These are phyloP conservation scores for Spilogale gracilis DNA, from an alignment of 2,113 vertebrate species.

Conservation along the genomic window DNA sequence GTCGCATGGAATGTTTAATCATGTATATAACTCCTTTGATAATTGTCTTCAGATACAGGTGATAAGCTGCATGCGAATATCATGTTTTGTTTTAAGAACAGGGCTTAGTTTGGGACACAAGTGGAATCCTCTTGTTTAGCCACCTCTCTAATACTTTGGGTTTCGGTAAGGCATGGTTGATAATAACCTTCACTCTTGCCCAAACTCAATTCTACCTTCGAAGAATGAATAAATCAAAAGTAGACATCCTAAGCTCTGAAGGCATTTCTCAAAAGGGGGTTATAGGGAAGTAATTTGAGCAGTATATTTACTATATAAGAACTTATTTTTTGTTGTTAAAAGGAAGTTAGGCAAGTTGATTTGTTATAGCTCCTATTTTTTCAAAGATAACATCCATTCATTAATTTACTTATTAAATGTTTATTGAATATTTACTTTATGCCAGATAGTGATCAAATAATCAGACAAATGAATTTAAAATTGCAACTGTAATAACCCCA, in stretches of 20 bases:
- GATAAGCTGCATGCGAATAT: background rate
- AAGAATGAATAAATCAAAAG: background rate
- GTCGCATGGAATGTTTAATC: background rate
- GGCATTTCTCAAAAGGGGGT: background rate
- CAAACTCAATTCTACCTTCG: background rate
- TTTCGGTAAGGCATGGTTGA: background rate
- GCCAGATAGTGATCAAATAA: background rate
- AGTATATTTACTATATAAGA: background rate
- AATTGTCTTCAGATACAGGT: background rate
- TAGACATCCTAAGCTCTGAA: background rate
- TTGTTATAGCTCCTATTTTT: background rate
- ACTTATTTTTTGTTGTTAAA: background rate
- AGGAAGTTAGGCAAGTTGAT: background rate
- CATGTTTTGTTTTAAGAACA: background rate
- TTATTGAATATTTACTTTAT: conserved; percentile 31
- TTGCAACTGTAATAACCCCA: background rate
- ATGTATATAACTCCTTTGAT: background rate
- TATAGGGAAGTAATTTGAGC: background rate
- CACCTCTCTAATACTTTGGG: background rate
- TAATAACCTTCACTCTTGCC: background rate
- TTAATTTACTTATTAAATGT: background rate
- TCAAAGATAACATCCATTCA: background rate
- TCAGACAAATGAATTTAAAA: conserved; percentile 9
- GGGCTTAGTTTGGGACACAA: background rate
- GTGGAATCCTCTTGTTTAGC: background rate